These are phyloP conservation scores for Anabacerthia variegaticeps DNA, from an alignment of 2,797 vertebrate species.

Conservation along the genomic window DNA sequence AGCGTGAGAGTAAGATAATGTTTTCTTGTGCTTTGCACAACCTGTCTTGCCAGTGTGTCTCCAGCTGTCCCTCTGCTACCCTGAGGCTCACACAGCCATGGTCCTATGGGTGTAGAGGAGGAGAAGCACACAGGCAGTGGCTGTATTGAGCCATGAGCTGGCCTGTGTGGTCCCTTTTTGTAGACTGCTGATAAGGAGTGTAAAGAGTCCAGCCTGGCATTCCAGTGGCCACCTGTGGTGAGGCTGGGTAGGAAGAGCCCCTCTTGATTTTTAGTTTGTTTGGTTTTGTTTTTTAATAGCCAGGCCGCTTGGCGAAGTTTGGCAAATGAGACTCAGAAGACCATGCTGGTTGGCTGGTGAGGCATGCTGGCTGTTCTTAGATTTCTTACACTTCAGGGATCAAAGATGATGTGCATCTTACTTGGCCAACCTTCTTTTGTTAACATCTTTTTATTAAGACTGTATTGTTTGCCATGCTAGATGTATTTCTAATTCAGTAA, in stretches of 20 bases:
- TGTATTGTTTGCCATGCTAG: not conserved
- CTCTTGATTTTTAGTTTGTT: not conserved
- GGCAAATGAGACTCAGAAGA: not conserved
- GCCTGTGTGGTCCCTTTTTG: fast-evolving
- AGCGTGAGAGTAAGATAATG: not conserved
- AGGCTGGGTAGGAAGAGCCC: not conserved
- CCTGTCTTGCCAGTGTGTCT: fast-evolving
- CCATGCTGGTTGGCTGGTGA: not conserved
- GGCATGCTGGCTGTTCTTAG: not conserved
- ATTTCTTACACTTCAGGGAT: not conserved
- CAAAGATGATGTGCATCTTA: not conserved
- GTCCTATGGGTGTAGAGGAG: fast-evolving
- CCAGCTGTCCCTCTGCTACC: not conserved
- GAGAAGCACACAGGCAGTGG: not conserved
- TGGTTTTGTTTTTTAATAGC: not conserved
- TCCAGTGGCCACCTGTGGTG: too few relatives aligned
- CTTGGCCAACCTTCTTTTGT: not conserved
- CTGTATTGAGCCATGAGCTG: not conserved
- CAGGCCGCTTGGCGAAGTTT: not conserved
- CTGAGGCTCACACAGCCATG: fast-evolving
- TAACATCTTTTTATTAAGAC: not conserved
- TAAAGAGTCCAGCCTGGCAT: not conserved
- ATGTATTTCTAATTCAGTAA: not conserved
- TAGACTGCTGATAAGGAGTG: not conserved
- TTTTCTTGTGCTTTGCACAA: fast-evolving